phyloP scores from a whole-genome alignment of 1,140 invertebrate genomes.

The Hycleus phaleratus region DNA sequence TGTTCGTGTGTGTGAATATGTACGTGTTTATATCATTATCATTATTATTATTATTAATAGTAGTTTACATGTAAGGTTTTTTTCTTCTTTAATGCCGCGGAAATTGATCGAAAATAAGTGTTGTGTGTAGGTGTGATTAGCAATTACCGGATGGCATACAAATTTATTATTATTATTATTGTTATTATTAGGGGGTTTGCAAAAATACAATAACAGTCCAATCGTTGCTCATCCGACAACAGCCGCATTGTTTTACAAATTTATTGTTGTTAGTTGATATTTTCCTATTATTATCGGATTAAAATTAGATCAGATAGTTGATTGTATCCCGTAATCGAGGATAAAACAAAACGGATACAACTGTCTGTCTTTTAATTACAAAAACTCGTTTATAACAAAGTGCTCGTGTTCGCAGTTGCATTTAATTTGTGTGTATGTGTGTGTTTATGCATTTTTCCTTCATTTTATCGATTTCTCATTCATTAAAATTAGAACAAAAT shows the following conservation, averaged over 20 bases:
- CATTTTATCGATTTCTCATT: no score
- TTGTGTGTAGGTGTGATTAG: neutral
- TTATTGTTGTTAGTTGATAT: constrained; percentile 1
- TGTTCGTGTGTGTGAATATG: no score
- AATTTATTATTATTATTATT: no score
- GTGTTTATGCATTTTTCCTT: no score
- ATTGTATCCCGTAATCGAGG: constrained; percentile 2
- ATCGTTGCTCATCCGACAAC: constrained; percentile 5
- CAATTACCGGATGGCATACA: constrained; percentile 11
- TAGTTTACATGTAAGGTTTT: no score
- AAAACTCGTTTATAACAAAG: constrained; percentile 24
- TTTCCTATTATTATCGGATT: constrained; percentile 1
- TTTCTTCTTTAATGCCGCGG: no score
- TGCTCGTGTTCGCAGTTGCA: constrained; percentile 27
- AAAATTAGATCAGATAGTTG: neutral
- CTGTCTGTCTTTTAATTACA: constrained; percentile 8
- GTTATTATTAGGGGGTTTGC: constrained; percentile 1
- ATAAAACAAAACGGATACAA: neutral
- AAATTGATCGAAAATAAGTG: neutral
- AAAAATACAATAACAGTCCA: constrained; percentile 13
- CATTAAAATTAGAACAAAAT: constrained; percentile 11
- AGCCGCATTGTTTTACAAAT: constrained; percentile 2
- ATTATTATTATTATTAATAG: constrained; percentile 10
- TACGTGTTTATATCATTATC: no score
- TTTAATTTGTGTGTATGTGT: neutral